Percentiles rank a stretch among this genome's conserved stretches.
These are phyloP conservation scores for Pelobates cultripes DNA, from an alignment of 2,797 vertebrate species.

Conservation along the genomic window DNA sequence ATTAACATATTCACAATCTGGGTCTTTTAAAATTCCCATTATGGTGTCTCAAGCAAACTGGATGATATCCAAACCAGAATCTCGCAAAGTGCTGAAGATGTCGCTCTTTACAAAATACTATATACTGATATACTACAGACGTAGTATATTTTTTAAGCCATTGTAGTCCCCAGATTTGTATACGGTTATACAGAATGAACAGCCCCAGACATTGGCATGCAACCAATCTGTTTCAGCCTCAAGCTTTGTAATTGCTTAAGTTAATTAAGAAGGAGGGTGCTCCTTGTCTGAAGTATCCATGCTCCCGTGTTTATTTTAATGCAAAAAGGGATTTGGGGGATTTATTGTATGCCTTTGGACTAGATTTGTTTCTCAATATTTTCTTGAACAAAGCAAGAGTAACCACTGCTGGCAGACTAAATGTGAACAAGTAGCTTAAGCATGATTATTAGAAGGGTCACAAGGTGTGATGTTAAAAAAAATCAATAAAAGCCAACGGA, in stretches of 20 bases:
- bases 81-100: constrained; percentile 12
- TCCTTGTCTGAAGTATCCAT: not conserved
- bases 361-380: not conserved
- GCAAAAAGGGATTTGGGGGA: not conserved
- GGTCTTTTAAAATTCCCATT: constrained; percentile 28
- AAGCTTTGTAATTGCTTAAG: constrained; percentile 44
- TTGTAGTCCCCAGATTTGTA: constrained; percentile 34
- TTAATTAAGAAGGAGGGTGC: constrained; percentile 57
- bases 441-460: not conserved
- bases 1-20: constrained; percentile 47
- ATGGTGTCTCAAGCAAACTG: constrained; percentile 39
- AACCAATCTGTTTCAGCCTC: constrained; percentile 11
- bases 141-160: constrained; percentile 18
- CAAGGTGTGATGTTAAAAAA: constrained; percentile 1
- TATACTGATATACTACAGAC: constrained; percentile 4
- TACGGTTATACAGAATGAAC: constrained; percentile 38
- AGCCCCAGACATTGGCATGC: constrained; percentile 27
- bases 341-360: too few species aligned
- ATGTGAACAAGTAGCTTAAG: not conserved
- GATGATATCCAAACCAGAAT: constrained; percentile 25
- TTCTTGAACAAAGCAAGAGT: not conserved
- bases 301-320: not conserved
- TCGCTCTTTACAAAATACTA: constrained; percentile 21
- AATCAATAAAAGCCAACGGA: constrained; percentile 3
- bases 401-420: not conserved